Conservation (phyloP, 2,113 vertebrate species). For the Salvelinus sp. region DNA sequence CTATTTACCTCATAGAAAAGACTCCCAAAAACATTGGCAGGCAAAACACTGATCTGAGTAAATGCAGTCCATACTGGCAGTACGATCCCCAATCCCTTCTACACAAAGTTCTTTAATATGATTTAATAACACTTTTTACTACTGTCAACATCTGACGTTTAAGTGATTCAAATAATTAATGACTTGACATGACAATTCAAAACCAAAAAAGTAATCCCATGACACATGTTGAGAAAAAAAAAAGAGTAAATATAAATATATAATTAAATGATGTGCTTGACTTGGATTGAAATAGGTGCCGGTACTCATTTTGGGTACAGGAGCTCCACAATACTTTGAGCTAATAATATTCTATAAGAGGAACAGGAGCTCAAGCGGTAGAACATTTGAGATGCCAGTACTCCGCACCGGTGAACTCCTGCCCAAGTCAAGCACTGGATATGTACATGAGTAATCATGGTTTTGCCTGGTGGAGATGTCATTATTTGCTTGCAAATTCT, state of each 20-base stretch:
- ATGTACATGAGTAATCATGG: not conserved
- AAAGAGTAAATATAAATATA: not conserved
- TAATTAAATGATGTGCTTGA: no score
- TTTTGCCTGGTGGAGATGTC: not conserved
- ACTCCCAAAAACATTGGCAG: not conserved
- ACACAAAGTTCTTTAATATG: not conserved
- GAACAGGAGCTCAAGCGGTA: no score
- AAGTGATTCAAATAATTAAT: not conserved
- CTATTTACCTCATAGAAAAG: not conserved
- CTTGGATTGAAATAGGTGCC: no score
- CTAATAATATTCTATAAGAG: no score
- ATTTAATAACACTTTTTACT: not conserved
- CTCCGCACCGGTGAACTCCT: no score
- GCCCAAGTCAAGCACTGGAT: no score
- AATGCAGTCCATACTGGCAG: not conserved
- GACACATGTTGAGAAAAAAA: no score
- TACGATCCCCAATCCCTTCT: not conserved
- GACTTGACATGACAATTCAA: not conserved
- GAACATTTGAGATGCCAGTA: no score
- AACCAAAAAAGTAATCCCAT: not conserved
- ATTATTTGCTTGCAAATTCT: not conserved
- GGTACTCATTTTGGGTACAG: no score
- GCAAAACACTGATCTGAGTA: not conserved
- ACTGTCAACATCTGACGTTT: not conserved
- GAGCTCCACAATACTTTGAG: no score